phyloP scores from a whole-genome alignment of 2,113 vertebrate genomes.

The Notechis scutatus region DNA sequence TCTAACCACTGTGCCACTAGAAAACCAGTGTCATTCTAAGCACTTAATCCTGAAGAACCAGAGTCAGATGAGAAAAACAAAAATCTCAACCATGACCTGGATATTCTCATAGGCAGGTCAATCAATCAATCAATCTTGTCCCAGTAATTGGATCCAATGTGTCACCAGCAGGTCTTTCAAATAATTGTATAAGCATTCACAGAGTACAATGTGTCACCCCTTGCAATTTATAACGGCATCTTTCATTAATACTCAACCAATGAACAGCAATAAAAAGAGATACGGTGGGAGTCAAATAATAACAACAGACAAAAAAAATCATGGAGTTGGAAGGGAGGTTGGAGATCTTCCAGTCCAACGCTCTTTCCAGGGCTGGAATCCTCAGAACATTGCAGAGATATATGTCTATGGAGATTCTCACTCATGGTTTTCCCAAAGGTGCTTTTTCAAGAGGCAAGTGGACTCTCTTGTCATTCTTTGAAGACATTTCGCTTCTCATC shows the following conservation, averaged over 20 bases:
- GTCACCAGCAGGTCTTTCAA: neutral
- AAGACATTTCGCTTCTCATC: too few species aligned
- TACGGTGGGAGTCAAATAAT: neutral
- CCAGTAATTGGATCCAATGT: neutral
- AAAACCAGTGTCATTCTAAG: neutral
- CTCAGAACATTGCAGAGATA: neutral
- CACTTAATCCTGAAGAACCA: neutral
- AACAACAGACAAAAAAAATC: neutral
- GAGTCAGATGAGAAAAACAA: neutral
- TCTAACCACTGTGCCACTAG: neutral
- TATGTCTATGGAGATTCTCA: too few species aligned
- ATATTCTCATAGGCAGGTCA: neutral
- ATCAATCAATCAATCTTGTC: neutral
- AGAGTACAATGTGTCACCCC: neutral
- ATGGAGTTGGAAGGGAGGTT: neutral
- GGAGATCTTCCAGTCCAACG: neutral
- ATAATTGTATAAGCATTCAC: neutral
- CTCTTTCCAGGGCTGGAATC: neutral
- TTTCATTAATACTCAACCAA: neutral
- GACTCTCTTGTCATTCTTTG: too few species aligned
- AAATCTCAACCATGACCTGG: neutral
- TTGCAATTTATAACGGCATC: neutral
- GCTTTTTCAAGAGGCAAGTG: too few species aligned
- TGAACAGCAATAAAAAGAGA: neutral
- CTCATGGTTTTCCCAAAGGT: too few species aligned